Evolutionary conservation across 2,888 invertebrate genomes (phyloP), one percentile per base, ranked within the genome.

Genomic region (Tinea trinotella): DNA sequence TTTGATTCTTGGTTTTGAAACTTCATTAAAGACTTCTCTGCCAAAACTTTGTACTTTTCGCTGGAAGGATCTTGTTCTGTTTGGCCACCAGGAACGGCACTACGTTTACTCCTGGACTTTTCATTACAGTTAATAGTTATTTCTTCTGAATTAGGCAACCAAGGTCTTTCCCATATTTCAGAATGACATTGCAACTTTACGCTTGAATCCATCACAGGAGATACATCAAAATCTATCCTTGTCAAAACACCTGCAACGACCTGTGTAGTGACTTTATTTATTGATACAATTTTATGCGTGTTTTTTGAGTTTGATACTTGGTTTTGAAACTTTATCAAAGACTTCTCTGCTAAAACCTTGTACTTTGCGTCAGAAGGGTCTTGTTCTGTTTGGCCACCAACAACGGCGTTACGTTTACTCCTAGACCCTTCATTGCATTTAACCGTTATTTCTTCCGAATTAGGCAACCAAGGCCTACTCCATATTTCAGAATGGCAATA

Each of bases 181-280:
- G 52, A 12, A 17, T 44, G 13, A 40, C 54, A 54, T 2, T 48
- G 44, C 1, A 24, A 19, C 1, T 35, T 30, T 5, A 35, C n/a
- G n/a, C 5, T n/a, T 17, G 18, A 12, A 35, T 34, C 17, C 17
- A 17, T 13, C 1, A 35, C 35, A 12, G 15, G 35, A 10, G 13
- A 15, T 55, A 53, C 15, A 52, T n/a, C 10, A 3, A 52, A 10
- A 12, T 52, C 52, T 34, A n/a, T n/a, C n/a, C n/a, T n/a, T 56
- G 77, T 80, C 24, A 85, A 57, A 6, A 61, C 59, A 13, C 90
- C 90, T 5, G 86, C 64, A 0, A 89, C 89, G 0, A 87, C 65
- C 70, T 89, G 88, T 17, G 60, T 62, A 0, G 75, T 70, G 1
- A 86, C 87, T 1, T 68, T 63, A n/a, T 65, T 56, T 6, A 84